These are phyloP conservation scores for Nycticebus coucang DNA, from an alignment of 2,113 vertebrate species.

Conservation along the genomic window DNA sequence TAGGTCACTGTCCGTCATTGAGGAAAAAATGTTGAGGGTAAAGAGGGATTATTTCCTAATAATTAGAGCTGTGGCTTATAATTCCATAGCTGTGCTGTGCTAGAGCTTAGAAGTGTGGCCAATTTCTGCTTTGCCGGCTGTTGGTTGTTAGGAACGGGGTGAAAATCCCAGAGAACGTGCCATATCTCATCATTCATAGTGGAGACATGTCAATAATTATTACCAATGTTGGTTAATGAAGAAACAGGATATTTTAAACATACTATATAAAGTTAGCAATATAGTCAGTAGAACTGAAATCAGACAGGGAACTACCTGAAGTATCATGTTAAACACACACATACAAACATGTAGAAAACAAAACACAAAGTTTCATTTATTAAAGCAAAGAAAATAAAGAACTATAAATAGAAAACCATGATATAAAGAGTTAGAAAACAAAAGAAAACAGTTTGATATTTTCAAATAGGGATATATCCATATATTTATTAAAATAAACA, in stretches of 20 bases:
- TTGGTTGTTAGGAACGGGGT: not conserved
- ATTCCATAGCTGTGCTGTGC: not conserved
- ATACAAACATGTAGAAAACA: not conserved
- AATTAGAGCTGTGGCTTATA: not conserved
- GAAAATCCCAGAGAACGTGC: not conserved
- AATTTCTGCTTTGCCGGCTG: not conserved
- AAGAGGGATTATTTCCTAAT: not conserved
- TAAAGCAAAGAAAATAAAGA: not conserved
- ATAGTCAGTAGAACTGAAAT: not conserved
- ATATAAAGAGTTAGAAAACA: not conserved
- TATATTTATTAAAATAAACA: conserved; percentile 1
- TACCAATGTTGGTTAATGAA: not conserved
- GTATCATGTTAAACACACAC: not conserved
- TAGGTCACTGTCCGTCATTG: not conserved
- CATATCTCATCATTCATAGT: not conserved
- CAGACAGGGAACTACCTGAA: not conserved
- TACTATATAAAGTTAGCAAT: not conserved
- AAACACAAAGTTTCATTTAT: not conserved
- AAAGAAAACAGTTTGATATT: not conserved
- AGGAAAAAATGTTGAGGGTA: not conserved
- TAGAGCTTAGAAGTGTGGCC: not conserved
- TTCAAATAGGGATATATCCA: not conserved
- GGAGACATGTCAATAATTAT: not conserved
- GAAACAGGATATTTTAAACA: not conserved
- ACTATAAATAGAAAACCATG: not conserved